phyloP scores from a whole-genome alignment of 2,797 vertebrate genomes.

The Spinus pinus region DNA sequence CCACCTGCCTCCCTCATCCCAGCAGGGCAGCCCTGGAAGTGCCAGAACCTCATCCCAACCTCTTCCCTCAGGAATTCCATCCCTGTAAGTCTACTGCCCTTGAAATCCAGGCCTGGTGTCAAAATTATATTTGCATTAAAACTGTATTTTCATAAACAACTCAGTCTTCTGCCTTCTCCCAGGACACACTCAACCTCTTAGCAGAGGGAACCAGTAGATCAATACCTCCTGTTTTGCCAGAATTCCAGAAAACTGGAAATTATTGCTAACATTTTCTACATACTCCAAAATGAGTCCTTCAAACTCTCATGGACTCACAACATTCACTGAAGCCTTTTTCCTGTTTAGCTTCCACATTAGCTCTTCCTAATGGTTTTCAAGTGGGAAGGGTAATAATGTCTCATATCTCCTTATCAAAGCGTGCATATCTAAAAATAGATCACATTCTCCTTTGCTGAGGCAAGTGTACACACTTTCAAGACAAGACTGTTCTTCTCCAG shows the following conservation, averaged over 20 bases:
- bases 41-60: background rate
- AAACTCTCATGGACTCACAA: background rate
- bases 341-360: background rate
- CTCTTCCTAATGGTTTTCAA: background rate
- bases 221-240: background rate
- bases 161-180: background rate
- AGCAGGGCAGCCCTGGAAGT: background rate
- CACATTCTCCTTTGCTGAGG: background rate
- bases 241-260: background rate
- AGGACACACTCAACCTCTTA: background rate
- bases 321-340: background rate
- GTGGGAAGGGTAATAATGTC: background rate
- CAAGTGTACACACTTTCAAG: background rate
- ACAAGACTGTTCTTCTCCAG: background rate
- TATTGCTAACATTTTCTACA: background rate
- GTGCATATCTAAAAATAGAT: background rate
- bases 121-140: background rate
- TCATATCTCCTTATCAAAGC: background rate
- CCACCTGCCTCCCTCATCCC: background rate
- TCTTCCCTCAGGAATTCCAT: background rate
- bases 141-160: background rate
- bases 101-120: background rate
- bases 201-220: background rate
- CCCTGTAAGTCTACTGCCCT: background rate
- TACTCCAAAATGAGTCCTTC: background rate